phyloP scores from a whole-genome alignment of 2,888 invertebrate species.

The Macrosiphum euphorbiae region DNA sequence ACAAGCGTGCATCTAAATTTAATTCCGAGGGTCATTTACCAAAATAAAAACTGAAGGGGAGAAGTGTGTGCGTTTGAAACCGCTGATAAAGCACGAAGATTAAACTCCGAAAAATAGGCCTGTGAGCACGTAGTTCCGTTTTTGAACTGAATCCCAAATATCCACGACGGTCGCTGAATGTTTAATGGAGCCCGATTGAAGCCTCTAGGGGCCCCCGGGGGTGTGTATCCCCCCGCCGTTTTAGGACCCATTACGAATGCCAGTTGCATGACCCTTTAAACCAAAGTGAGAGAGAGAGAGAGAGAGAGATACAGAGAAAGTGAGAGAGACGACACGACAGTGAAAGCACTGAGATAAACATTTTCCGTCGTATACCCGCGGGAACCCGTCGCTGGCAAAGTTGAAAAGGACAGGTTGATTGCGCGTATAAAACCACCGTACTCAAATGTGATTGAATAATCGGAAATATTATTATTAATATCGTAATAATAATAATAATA shows the following conservation, averaged over 20 bases:
- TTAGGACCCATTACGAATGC: conserved; percentile 63
- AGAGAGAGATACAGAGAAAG: neutral
- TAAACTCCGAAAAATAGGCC: conserved; percentile 59
- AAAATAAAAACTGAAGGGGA: conserved; percentile 50
- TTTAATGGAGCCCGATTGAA: conserved; percentile 61
- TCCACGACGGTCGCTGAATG: conserved; percentile 63
- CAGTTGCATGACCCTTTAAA: conserved; percentile 56
- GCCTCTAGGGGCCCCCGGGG: conserved; percentile 62
- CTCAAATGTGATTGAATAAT: conserved; percentile 39
- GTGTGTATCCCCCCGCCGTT: conserved; percentile 44
- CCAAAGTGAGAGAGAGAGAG: conserved; percentile 32
- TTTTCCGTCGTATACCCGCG: conserved; percentile 57
- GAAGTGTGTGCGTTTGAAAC: conserved; percentile 51
- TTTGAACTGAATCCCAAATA: conserved; percentile 58
- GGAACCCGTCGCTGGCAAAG: conserved; percentile 27
- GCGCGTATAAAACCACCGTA: neutral
- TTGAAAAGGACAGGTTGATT: conserved; percentile 55
- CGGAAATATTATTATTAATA: neutral
- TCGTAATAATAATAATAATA: neutral
- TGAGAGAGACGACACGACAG: neutral
- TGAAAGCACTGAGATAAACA: conserved; percentile 42
- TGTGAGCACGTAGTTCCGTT: conserved; percentile 57
- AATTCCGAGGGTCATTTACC: conserved; percentile 63
- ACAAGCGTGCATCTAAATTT: conserved; percentile 50
- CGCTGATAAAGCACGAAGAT: conserved; percentile 64